Percentiles rank a stretch among this genome's conserved stretches.
Conservation (phyloP, 2,113 vertebrate genomes). For the Tetraodon nigroviridis region DNA sequence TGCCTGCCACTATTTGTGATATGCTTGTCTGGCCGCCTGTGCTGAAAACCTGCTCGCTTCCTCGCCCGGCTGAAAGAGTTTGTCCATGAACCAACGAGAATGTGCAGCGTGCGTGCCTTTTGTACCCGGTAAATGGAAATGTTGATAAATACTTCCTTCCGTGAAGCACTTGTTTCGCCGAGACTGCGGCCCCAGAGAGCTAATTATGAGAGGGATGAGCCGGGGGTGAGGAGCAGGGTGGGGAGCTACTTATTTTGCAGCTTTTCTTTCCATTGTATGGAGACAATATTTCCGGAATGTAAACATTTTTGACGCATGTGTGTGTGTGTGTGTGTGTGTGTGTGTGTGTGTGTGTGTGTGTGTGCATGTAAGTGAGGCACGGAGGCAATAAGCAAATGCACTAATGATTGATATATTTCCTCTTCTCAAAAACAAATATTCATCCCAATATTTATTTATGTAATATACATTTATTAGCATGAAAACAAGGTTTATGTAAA, state of each 20-base stretch:
- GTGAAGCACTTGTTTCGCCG: conserved; percentile 75
- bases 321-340: conserved; percentile 2
- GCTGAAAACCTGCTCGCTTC: conserved; percentile 59
- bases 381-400: too few species aligned
- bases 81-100: conserved; percentile 69
- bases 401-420: too few species aligned
- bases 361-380: neutral
- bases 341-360: conserved; percentile 1
- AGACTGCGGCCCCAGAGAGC: conserved; percentile 70
- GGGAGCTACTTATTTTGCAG: conserved; percentile 66
- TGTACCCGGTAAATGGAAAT: conserved; percentile 68
- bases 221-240: conserved; percentile 65
- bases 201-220: conserved; percentile 76
- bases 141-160: conserved; percentile 70
- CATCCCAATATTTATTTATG: too few species aligned
- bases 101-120: conserved; percentile 71
- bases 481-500: too few species aligned
- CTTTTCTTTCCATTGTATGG: conserved; percentile 71
- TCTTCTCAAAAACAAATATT: too few species aligned
- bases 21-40: conserved; percentile 59
- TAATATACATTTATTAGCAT: too few species aligned
- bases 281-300: conserved; percentile 65
- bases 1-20: conserved; percentile 62
- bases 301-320: conserved; percentile 53
- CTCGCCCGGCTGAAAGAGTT: conserved; percentile 69